Percentiles rank a stretch among this genome's conserved stretches.
Evolutionary conservation across 2,113 vertebrate genomes (phyloP).

Genomic region (Myotis yumanensis): DNA sequence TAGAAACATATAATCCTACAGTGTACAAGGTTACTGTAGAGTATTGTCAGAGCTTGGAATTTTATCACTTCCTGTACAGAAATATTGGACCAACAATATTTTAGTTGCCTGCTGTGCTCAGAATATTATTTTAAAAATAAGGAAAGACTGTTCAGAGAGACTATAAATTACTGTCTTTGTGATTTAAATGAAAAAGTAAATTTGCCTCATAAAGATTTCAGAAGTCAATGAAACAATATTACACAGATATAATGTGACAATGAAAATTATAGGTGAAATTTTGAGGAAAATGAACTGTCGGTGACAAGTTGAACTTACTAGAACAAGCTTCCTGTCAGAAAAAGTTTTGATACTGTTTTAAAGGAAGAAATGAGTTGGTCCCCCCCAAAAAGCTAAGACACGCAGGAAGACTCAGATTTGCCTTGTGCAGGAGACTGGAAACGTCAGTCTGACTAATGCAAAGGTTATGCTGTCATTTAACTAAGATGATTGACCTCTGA

Average conservation of each 20-base stretch:
- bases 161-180: background rate
- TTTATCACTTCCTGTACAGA: conserved; percentile 5
- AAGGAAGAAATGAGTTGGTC: background rate
- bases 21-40: background rate
- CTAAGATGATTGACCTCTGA: background rate
- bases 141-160: background rate
- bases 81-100: background rate
- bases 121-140: conserved; percentile 5
- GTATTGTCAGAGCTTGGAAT: background rate
- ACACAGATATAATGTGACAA: background rate
- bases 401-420: background rate
- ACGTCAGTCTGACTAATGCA: background rate
- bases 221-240: background rate
- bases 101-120: background rate
- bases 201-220: conserved; percentile 5
- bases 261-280: background rate
- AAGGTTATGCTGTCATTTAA: background rate
- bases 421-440: background rate
- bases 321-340: background rate
- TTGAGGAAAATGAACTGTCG: background rate
- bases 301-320: background rate
- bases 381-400: background rate
- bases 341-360: background rate
- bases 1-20: background rate
- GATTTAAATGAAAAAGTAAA: conserved; percentile 40